Base-by-base conservation (phyloP, 2,797 vertebrate species). In the Fistularia tabacaria region DNA sequence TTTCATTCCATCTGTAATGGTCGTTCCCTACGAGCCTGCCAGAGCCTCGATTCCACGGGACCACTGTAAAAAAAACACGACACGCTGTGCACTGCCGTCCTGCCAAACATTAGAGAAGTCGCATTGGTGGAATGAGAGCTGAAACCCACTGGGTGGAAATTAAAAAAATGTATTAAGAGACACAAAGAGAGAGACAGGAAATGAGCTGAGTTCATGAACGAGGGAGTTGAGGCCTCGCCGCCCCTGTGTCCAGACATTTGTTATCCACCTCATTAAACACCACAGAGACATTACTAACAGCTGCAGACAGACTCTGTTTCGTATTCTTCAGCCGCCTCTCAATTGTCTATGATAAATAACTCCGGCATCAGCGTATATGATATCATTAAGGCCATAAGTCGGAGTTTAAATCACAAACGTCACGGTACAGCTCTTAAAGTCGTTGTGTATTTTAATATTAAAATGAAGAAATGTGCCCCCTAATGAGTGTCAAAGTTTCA, bases 121-220 rank as follows among this genome's bases (percentile, higher is more conserved):
- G 47, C 10, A 9, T 42, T 52, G 71, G 54, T 6, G 59, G 62
- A 50, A 51, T 58, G 36, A 39, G 59, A 55, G 49, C 63, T 42
- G 12, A 51, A 65, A 51, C 10, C 36, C 38, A 49, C 0, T 11
- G 58, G 1, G 55, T 70, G 69, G 71, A 25, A 25, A 25, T 3
- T 25, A 77, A 73, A 72, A n/a, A 77, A 71, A 73, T 70, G 52
- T 12, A 8, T 69, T 51, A 58, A 50, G 54, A 72, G 55, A 67
- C 62, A 49, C 36, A 38, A 46, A 58, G 62, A 37, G 47, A 42
- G 69, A 80, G 69, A 77, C 79, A 62, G 81, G 80, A 85, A 81
- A 71, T 75, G 76, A 80, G 59, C 49, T 10, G 54, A 67, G 54
- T 25, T 2, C 25, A 5, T 25, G 25, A 25, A 25, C 5, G 72